phyloP scores from a whole-genome alignment of 1,140 invertebrate genomes.

The Pomphorhynchus laevis region DNA sequence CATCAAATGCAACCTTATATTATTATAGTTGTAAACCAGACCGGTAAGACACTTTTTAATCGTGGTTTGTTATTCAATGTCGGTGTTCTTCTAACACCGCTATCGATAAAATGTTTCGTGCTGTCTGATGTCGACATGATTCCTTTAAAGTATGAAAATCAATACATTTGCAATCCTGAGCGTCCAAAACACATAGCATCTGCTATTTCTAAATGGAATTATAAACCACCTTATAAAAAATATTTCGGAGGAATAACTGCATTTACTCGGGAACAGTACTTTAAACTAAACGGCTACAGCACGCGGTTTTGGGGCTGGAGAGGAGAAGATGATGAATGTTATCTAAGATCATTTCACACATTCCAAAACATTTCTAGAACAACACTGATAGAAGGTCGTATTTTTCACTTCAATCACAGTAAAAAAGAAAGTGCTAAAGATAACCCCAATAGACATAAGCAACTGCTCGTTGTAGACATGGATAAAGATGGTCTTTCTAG shows the following conservation, averaged over 20 bases:
- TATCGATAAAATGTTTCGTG: background rate
- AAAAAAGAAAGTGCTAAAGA: no score
- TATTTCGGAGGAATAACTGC: constrained; percentile 9
- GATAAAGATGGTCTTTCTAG: no score
- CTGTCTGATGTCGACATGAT: constrained; percentile 43
- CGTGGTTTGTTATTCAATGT: constrained; percentile 67
- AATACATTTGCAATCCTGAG: constrained; percentile 38
- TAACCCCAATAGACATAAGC: no score
- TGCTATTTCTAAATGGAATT: constrained; percentile 49
- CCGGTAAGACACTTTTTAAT: no score
- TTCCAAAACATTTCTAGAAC: no score
- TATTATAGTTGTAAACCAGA: no score
- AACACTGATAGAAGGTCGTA: no score
- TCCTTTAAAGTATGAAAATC: constrained; percentile 53
- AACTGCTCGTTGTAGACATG: no score
- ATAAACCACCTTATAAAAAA: constrained; percentile 18
- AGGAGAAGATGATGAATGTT: background rate
- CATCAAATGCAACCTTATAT: no score
- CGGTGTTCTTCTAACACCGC: constrained; percentile 48
- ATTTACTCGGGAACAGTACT: constrained; percentile 7
- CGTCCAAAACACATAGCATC: constrained; percentile 36
- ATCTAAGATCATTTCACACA: background rate
- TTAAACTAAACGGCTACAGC: background rate
- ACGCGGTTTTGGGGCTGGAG: background rate
- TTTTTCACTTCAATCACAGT: no score